Conservation (phyloP, 1,140 invertebrate species). For the Trachymyrmex cornetzi region DNA sequence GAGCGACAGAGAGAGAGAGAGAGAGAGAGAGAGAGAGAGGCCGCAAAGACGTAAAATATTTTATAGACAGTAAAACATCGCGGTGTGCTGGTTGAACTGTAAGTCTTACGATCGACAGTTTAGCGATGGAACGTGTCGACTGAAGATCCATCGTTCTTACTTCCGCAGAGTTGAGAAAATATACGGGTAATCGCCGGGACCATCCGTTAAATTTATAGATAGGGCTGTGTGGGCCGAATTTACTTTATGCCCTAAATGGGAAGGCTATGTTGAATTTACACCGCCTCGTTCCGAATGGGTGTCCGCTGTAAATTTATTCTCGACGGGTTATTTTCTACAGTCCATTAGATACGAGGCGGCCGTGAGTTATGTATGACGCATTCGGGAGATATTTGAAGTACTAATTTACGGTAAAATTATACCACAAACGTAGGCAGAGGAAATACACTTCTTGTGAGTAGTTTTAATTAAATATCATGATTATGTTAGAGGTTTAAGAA, state of each 20-base stretch:
- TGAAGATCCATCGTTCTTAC: constrained; percentile 64
- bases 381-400: constrained; percentile 53
- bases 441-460: not conserved
- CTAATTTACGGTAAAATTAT: constrained; percentile 61
- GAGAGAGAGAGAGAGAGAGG: not conserved
- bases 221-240: constrained; percentile 57
- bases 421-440: not conserved
- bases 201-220: constrained; percentile 58
- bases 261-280: constrained; percentile 60
- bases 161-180: constrained; percentile 61
- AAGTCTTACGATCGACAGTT: constrained; percentile 63
- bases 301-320: constrained; percentile 58
- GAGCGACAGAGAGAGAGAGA: not conserved
- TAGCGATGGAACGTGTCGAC: constrained; percentile 61
- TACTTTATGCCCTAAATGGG: constrained; percentile 63
- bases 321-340: constrained; percentile 60
- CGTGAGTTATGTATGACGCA: constrained; percentile 50
- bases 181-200: constrained; percentile 52
- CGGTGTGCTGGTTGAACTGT: constrained; percentile 55
- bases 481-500: constrained; percentile 23
- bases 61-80: constrained; percentile 55
- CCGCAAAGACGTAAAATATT: constrained; percentile 52
- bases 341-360: constrained; percentile 46
- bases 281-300: constrained; percentile 38
- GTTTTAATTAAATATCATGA: constrained; percentile 41